phyloP scores from a whole-genome alignment of 2,113 vertebrate genomes.

The Tragelaphus strepsiceros region DNA sequence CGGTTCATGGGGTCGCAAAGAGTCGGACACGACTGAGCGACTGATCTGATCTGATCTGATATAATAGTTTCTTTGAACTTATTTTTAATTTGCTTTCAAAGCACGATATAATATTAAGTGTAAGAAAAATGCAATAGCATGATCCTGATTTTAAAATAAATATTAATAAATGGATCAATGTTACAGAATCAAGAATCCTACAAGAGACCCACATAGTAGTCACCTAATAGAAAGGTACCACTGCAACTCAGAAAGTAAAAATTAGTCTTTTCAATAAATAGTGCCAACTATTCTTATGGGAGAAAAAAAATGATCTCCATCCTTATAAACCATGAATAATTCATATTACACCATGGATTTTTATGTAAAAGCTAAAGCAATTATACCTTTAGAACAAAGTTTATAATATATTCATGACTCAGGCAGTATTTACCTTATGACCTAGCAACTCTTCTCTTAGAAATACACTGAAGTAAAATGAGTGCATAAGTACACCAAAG shows the following conservation, averaged over 20 bases:
- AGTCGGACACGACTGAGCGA: too few species aligned
- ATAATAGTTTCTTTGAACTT: neutral
- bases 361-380: conserved; percentile 11
- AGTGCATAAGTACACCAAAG: neutral
- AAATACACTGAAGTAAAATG: neutral
- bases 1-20: too few species aligned
- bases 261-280: neutral
- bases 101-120: neutral
- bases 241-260: conserved; percentile 33
- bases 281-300: neutral
- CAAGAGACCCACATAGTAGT: neutral
- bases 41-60: too few species aligned
- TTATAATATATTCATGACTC: neutral
- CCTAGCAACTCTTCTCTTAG: neutral
- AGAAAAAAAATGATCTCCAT: neutral
- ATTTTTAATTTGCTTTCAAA: conserved; percentile 33
- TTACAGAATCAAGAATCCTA: neutral
- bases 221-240: neutral
- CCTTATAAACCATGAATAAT: neutral
- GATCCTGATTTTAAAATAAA: conserved; percentile 1
- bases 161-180: neutral
- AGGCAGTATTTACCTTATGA: neutral
- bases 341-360: neutral
- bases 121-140: neutral
- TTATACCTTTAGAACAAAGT: neutral